phyloP scores from a whole-genome alignment of 2,113 vertebrate species.

The Percina caprodes region DNA sequence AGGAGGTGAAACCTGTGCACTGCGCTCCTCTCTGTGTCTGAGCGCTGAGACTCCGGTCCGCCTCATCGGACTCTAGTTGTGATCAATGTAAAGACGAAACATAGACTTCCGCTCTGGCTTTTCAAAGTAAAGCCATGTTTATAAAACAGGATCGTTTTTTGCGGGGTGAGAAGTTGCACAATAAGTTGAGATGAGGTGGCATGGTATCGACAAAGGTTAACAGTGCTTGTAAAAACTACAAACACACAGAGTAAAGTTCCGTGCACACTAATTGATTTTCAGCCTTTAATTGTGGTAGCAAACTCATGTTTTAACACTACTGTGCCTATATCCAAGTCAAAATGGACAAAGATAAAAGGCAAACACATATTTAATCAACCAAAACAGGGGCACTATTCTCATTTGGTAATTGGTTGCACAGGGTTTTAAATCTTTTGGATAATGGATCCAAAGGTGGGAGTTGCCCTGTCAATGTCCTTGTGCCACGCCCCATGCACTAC shows the following conservation, averaged over 20 bases:
- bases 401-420: too few relatives aligned
- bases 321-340: neutral
- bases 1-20: neutral
- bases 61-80: neutral
- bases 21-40: neutral
- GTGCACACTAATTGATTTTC: too few relatives aligned
- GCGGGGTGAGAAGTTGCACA: too few relatives aligned
- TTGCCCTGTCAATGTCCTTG: too few relatives aligned
- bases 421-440: too few relatives aligned
- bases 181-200: neutral
- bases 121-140: conserved; percentile 50
- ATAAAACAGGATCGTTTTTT: neutral
- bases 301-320: neutral
- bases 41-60: neutral
- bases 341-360: too few relatives aligned
- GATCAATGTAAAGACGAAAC: neutral
- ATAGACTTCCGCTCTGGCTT: neutral
- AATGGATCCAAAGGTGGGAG: too few relatives aligned
- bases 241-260: neutral
- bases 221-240: neutral
- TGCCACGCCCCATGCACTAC: too few relatives aligned
- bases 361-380: too few relatives aligned
- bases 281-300: too few relatives aligned
- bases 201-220: neutral
- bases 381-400: too few relatives aligned